A percentile compares a stretch with the other conserved stretches of the same genome.
Evolutionary conservation across 2,888 invertebrate species (phyloP).

Genomic region (Drosophila kuntzei): DNA sequence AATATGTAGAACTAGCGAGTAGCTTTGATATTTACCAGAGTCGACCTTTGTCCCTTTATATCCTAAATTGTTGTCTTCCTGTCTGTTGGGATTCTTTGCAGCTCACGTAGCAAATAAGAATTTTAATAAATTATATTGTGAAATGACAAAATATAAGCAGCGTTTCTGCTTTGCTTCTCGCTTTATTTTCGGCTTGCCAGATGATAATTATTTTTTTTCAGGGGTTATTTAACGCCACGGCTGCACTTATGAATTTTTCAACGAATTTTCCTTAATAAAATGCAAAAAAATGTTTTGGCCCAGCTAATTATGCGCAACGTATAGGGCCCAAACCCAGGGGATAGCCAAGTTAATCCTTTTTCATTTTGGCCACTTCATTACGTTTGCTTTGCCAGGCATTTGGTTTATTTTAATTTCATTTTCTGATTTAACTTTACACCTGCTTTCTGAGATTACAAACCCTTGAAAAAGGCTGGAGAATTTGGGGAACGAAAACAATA

Average conservation of each 20-base stretch:
- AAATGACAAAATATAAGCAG: constrained; percentile 59
- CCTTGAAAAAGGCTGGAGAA: not conserved
- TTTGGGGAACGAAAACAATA: constrained; percentile 39
- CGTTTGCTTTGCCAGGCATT: constrained; percentile 53
- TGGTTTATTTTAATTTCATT: constrained; percentile 84
- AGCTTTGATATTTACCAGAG: not conserved
- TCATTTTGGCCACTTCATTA: constrained; percentile 67
- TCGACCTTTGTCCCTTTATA: not conserved
- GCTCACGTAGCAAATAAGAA: constrained; percentile 63
- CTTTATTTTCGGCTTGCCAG: not conserved
- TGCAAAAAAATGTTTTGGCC: constrained; percentile 54
- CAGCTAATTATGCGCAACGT: constrained; percentile 79
- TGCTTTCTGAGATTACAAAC: constrained; percentile 60
- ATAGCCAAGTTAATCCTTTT: constrained; percentile 59
- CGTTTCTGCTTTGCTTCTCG: constrained; percentile 7
- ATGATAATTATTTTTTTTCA: constrained; percentile 9
- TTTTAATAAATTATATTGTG: constrained; percentile 77
- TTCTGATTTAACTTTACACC: constrained; percentile 85
- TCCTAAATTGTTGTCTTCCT: not conserved
- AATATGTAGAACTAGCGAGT: not conserved
- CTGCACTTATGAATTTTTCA: constrained; percentile 65
- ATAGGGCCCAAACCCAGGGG: constrained; percentile 49
- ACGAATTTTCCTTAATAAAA: constrained; percentile 56
- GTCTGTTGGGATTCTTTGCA: not conserved
- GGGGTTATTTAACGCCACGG: constrained; percentile 16